phyloP scores from a whole-genome alignment of 2,888 invertebrate genomes.

The Apotomis turbidana region DNA sequence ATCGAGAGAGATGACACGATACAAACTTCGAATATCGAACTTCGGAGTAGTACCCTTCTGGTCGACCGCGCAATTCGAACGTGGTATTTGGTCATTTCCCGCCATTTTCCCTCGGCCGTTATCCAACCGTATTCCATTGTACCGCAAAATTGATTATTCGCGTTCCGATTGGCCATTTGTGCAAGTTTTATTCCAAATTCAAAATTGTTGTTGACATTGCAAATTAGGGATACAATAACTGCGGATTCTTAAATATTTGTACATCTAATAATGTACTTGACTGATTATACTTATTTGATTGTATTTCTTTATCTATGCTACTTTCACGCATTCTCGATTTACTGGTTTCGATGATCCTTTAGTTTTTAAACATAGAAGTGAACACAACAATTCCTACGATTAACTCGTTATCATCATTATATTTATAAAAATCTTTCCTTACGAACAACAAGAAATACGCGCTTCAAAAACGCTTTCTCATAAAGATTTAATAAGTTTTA shows the following conservation, averaged over 20 bases:
- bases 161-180: slow-evolving; percentile 50
- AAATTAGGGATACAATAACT: neutral
- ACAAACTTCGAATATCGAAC: too few species aligned
- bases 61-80: slow-evolving; percentile 32
- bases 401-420: too few species aligned
- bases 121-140: slow-evolving; percentile 49
- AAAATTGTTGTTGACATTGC: slow-evolving; percentile 41
- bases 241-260: too few species aligned
- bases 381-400: too few species aligned
- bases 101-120: slow-evolving; percentile 54
- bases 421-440: too few species aligned
- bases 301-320: too few species aligned
- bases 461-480: slow-evolving; percentile 3
- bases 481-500: neutral
- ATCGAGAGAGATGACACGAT: too few species aligned
- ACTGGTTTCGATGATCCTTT: too few species aligned
- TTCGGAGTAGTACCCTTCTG: neutral
- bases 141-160: slow-evolving; percentile 63
- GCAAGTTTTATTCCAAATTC: slow-evolving; percentile 49
- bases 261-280: too few species aligned
- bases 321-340: too few species aligned
- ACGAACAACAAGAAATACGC: neutral
- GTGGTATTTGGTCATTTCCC: slow-evolving; percentile 54
- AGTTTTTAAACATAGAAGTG: too few species aligned
- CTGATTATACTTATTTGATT: too few species aligned